phyloP scores from a whole-genome alignment of 1,140 invertebrate species.

The Cepaea nemoralis region DNA sequence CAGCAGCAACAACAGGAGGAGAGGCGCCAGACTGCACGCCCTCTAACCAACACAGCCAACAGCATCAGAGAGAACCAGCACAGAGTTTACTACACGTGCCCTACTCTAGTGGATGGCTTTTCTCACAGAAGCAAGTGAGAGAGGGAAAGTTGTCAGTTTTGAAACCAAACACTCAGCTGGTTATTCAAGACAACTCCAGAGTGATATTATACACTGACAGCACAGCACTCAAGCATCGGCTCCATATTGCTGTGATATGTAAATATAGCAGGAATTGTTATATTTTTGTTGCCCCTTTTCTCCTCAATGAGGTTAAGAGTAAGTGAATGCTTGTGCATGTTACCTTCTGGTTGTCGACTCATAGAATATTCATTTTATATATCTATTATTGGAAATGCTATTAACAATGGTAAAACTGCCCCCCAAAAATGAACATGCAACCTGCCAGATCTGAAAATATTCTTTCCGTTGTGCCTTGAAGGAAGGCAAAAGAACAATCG shows the following conservation, averaged over 20 bases:
- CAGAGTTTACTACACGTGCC: not conserved
- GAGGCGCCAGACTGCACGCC: slow-evolving; percentile 38
- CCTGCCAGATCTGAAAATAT: not conserved
- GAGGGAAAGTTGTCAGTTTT: not conserved
- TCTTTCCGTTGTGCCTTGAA: not conserved
- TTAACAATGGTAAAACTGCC: not conserved
- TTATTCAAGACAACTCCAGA: not conserved
- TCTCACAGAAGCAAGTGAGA: not conserved
- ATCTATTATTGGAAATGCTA: not conserved
- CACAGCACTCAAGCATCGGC: not conserved
- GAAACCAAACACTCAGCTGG: not conserved
- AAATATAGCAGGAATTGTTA: not conserved
- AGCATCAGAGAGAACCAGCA: not conserved
- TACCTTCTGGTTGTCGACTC: not conserved
- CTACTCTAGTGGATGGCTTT: not conserved
- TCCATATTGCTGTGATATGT: not conserved
- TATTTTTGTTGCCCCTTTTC: not conserved
- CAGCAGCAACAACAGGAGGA: slow-evolving; percentile 42
- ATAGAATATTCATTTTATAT: not conserved
- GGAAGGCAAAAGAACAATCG: not conserved
- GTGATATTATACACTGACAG: not conserved
- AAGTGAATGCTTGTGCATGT: not conserved
- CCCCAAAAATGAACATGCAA: not conserved
- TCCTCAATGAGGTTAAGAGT: not conserved
- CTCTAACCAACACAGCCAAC: slow-evolving; percentile 25